Evolutionary conservation across 2,888 invertebrate species (phyloP), one percentile per base, ranked within the genome.

Genomic region (Strigamia crassipes): DNA sequence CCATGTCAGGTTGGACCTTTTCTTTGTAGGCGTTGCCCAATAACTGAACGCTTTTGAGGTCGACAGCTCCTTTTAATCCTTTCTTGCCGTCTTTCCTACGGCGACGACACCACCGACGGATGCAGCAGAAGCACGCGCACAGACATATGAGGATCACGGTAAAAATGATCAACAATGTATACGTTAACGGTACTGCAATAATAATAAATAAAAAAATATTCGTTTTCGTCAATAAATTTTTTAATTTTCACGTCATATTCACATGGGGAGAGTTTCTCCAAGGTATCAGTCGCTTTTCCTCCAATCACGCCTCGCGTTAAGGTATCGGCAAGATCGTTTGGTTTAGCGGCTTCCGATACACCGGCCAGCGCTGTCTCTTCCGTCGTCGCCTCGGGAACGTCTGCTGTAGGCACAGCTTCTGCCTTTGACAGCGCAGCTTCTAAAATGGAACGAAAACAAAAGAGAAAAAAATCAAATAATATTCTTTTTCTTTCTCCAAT

Each of bases 11-110:
- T 81, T 90, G 90, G 61, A 90, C 89, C 94, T 97, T 97, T 91
- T 98, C 97, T 89, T 98, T 98, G 91, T 96, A 96, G 83, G 97
- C 95, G 86, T 96, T 96, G 86, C 97, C 97, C 85, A 99, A 91
- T 82, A 98, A 91, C 88, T 97, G 97, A 87, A 98, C 97, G 88
- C 96, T 96, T 91, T 97, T 97, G 87, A 98, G 91, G 90, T 97
- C 97, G 86, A 97, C 97, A 61, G 90, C 90, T 84, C 96, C 96
- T 89, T 96, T 96, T 90, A 93, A 91, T 85, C 95, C 96, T 89
- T 97, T 97, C 90, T 97, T 97, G 87, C 94, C 95, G 89, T 95
- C 96, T 92, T 96, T 96, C 86, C 96, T 92, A 87, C 96, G 91
- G 87, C 96, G 96, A 88, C 95, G 93, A 91, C 94, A 94, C 89